Conservation (phyloP, 1,140 invertebrate species). For the Holotrichia oblita region DNA sequence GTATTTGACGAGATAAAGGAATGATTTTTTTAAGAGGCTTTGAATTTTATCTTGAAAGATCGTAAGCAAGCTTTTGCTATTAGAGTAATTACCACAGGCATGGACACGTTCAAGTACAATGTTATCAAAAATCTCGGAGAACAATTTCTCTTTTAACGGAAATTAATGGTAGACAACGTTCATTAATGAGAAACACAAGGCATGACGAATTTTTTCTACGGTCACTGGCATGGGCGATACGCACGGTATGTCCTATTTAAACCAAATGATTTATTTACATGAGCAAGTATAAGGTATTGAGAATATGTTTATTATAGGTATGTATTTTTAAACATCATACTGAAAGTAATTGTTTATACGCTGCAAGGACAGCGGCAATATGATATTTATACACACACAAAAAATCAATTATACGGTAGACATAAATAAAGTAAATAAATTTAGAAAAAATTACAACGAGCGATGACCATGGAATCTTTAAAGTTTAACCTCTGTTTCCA, state of each 20-base stretch:
- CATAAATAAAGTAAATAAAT: constrained; percentile 13
- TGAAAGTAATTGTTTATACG: not conserved
- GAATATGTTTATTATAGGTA: not conserved
- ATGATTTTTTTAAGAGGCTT: not conserved
- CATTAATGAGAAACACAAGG: not conserved
- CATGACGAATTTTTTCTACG: constrained; percentile 20
- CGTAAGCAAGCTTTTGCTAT: not conserved
- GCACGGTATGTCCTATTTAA: not conserved
- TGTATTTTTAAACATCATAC: not conserved
- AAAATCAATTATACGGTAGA: constrained; percentile 8
- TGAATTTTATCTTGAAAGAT: not conserved
- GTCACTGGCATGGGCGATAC: not conserved
- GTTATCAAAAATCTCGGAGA: constrained; percentile 1
- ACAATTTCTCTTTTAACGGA: constrained; percentile 20
- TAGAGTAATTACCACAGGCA: not conserved
- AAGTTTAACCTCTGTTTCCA: too few relatives aligned
- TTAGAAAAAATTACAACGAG: not conserved
- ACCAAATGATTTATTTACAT: not conserved
- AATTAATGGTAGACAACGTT: not conserved
- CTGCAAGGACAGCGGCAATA: constrained; percentile 14
- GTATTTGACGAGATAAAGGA: not conserved
- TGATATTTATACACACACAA: not conserved
- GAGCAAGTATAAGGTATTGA: not conserved
- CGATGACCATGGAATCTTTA: not conserved
- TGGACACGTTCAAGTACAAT: not conserved